Evolutionary conservation across 2,797 vertebrate genomes (phyloP), one percentile per base, ranked within the genome.

Genomic region (Eurystomus glaucurus): DNA sequence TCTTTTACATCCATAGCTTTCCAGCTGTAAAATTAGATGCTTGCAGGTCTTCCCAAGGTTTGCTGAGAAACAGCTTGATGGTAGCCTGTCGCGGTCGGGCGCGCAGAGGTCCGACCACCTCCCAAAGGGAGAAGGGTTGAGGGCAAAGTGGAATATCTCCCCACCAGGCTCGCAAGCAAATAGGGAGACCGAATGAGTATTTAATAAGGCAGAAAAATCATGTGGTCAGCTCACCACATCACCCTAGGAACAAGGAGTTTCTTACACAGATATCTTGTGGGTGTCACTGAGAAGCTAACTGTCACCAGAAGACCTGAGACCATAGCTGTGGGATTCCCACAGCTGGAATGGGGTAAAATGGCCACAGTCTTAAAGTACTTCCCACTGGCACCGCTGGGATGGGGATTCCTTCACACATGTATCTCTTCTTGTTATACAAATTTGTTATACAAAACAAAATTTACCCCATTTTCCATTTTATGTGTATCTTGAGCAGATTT

Each of bases 341-440:
- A 64, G 33, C 50, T 69, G 20, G 31, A 86, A 52, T 3, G 5
- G 10, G 5, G 19, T 9, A 12, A 77, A 65, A 57, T 37, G 26
- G 6, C 39, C 75, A 33, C 15, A 45, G 3, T 39, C 48, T 43
- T n/a, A 51, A 14, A 0, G 0, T 31, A 19, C 35, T 71, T 86
- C 71, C 52, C 22, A 6, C 8, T 78, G 68, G 20, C 51, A 39
- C 4, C 58, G n/a, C 54, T 86, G 58, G 41, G 10, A 39, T 51
- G 20, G 37, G 17, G 31, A 58, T 62, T 90, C 62, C 26, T 83
- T 50, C 15, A 13, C 4, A 37, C 4, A 2, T 6, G 14, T 12
- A 9, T 1, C 0, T 55, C 7, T 11, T 5, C 35, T 35, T 35
- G 35, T 35, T 35, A 35, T 35, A 35, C 35, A 35, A 35, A 35